Conservation (phyloP, 2,113 vertebrate genomes). For the Chaetops frenatus region DNA sequence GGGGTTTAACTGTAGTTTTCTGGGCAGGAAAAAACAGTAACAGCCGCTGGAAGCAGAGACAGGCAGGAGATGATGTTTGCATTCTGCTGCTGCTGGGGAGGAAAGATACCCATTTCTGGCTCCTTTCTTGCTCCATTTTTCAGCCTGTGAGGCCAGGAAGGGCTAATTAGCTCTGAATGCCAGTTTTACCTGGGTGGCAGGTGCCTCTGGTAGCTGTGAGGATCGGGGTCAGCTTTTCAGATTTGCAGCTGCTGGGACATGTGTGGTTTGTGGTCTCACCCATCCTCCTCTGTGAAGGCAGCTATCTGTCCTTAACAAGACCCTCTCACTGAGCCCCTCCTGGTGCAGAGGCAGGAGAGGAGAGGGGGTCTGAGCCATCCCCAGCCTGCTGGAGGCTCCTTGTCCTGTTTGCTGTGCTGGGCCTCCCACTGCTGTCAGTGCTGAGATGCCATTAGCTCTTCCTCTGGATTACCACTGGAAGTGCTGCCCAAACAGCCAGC, state of each 20-base stretch:
- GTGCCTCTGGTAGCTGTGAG: not conserved
- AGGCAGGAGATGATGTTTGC: not conserved
- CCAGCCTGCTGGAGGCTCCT: not conserved
- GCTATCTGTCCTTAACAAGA: not conserved
- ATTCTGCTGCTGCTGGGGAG: not conserved
- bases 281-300: not conserved
- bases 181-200: not conserved
- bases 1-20: not conserved
- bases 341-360: not conserved
- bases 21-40: not conserved
- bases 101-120: not conserved
- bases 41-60: not conserved
- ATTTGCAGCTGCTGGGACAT: not conserved
- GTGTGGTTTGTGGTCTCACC: not conserved
- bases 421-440: rapidly evolving
- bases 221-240: not conserved
- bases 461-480: too few species aligned
- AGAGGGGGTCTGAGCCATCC: rapidly evolving
- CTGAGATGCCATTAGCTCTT: not conserved
- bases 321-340: not conserved
- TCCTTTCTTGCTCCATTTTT: not conserved
- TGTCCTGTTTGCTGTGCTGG: not conserved
- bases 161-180: not conserved
- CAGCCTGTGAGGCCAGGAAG: not conserved
- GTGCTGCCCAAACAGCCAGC: not conserved